phyloP scores from a whole-genome alignment of 2,888 invertebrate species.

The Vanessa cardui region DNA sequence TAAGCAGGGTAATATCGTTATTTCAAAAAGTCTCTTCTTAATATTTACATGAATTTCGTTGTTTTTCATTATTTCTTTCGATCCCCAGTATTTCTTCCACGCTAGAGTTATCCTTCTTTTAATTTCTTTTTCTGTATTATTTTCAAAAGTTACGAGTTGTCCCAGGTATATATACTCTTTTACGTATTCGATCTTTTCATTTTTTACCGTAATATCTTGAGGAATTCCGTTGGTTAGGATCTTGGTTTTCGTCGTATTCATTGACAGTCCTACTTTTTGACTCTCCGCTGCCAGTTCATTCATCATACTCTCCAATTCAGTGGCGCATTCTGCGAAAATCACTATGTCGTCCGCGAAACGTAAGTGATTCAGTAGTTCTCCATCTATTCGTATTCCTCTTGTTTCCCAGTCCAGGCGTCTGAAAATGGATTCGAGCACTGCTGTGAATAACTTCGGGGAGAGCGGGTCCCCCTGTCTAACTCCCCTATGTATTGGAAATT shows the following conservation, averaged over 20 bases:
- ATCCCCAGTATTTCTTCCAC: slow-evolving; percentile 13
- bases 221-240: slow-evolving; percentile 8
- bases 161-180: slow-evolving; percentile 18
- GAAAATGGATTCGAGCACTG: too few species aligned
- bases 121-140: slow-evolving; percentile 23
- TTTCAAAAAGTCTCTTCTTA: slow-evolving; percentile 19
- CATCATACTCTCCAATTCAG: not conserved
- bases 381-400: not conserved
- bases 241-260: slow-evolving; percentile 15
- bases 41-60: slow-evolving; percentile 11
- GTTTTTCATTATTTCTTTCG: slow-evolving; percentile 17
- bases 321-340: not conserved
- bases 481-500: slow-evolving; percentile 24
- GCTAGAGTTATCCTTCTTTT: slow-evolving; percentile 17
- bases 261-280: too few species aligned
- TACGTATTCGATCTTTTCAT: slow-evolving; percentile 4
- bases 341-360: not conserved
- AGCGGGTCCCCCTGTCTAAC: slow-evolving; percentile 8
- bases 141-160: slow-evolving; percentile 20
- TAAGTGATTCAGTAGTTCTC: too few species aligned
- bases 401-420: not conserved
- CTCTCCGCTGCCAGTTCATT: not conserved
- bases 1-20: slow-evolving; percentile 10
- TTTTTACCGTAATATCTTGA: slow-evolving; percentile 2
- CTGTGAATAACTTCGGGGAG: not conserved